Conservation (phyloP, 1,140 invertebrate genomes). For the Magallana gigas region DNA sequence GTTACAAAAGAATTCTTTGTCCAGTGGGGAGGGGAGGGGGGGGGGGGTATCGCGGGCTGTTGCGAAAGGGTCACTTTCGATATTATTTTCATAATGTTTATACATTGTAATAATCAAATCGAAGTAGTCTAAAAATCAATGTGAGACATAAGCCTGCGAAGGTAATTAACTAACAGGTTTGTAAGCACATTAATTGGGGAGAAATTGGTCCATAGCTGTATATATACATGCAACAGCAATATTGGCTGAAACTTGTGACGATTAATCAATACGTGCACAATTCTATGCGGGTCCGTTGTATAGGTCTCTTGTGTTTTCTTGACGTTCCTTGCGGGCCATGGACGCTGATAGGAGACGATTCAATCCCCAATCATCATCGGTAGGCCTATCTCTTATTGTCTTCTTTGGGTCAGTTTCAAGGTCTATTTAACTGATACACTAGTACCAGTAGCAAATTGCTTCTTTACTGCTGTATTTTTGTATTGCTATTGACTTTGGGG, state of each 20-base stretch:
- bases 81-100: too few relatives aligned
- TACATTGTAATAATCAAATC: too few relatives aligned
- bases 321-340: neutral
- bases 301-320: neutral
- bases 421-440: too few relatives aligned
- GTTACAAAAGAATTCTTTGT: too few relatives aligned
- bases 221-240: too few relatives aligned
- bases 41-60: too few relatives aligned
- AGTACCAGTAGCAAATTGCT: too few relatives aligned
- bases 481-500: too few relatives aligned
- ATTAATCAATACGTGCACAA: neutral
- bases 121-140: neutral
- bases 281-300: neutral
- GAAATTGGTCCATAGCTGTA: slow-evolving; percentile 8
- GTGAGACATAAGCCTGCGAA: neutral
- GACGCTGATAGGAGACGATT: neutral
- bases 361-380: neutral
- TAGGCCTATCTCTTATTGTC: neutral
- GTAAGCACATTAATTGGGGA: neutral
- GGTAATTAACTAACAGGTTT: neutral
- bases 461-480: too few relatives aligned
- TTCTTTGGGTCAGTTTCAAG: neutral
- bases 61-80: too few relatives aligned
- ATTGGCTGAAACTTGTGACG: slow-evolving; percentile 13
- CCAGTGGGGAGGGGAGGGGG: too few relatives aligned